Percentiles rank a stretch among this genome's conserved stretches.
phyloP scores from a whole-genome alignment of 1,140 invertebrate species.

The Zaprionus ornatus region DNA sequence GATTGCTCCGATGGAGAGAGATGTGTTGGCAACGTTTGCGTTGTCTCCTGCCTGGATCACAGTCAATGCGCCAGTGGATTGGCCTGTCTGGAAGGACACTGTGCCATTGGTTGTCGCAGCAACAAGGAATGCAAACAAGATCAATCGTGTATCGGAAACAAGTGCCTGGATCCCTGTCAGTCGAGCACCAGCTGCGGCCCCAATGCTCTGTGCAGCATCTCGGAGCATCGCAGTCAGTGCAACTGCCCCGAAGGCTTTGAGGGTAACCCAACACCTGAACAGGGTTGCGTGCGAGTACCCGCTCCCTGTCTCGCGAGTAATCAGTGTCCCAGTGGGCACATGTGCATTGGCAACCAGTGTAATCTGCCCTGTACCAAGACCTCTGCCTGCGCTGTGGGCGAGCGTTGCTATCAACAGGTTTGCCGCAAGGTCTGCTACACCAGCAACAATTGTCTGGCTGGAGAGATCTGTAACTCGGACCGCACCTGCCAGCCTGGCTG shows the following conservation, averaged over 20 bases:
- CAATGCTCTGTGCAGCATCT: constrained; percentile 91
- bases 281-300: constrained; percentile 93
- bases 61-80: constrained; percentile 91
- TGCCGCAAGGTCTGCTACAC: constrained; percentile 94
- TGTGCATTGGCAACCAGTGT: constrained; percentile 90
- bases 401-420: constrained; percentile 90
- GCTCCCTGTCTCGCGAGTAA: constrained; percentile 87
- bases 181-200: constrained; percentile 91
- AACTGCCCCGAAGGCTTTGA: constrained; percentile 92
- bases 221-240: constrained; percentile 89
- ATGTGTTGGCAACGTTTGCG: constrained; percentile 91
- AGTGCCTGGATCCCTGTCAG: constrained; percentile 93
- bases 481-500: constrained; percentile 93
- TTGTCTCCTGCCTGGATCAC: constrained; percentile 90
- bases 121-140: constrained; percentile 91
- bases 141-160: constrained; percentile 92
- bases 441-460: constrained; percentile 94
- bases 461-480: constrained; percentile 92
- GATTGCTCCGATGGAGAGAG: constrained; percentile 93
- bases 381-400: constrained; percentile 90
- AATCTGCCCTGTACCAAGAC: constrained; percentile 90
- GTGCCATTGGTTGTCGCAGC: constrained; percentile 91
- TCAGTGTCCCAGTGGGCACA: constrained; percentile 89
- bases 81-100: constrained; percentile 92
- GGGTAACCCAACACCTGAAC: constrained; percentile 93